Conservation (phyloP, 1,140 invertebrate genomes). For the Protaetia brevitarsis region DNA sequence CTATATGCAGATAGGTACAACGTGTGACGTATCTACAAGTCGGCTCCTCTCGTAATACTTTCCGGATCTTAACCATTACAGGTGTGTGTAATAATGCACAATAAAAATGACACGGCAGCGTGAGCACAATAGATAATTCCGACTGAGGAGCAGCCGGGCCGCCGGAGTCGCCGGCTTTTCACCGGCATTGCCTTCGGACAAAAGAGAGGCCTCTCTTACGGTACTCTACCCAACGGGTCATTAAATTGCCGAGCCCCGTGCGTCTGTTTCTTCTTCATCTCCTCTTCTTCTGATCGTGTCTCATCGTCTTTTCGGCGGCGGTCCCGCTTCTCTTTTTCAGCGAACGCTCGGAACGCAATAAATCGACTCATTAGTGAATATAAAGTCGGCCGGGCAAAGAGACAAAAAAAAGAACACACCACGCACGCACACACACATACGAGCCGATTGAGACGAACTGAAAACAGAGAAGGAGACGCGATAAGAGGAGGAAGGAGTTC, state of each 20-base stretch:
- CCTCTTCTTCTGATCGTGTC: neutral
- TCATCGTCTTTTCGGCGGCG: slow-evolving; percentile 6
- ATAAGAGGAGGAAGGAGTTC: neutral
- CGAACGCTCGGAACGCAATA: slow-evolving; percentile 9
- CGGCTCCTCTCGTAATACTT: neutral
- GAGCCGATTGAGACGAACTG: neutral
- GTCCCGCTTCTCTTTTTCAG: neutral
- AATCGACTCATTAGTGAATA: slow-evolving; percentile 16
- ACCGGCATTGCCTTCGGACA: slow-evolving; percentile 4
- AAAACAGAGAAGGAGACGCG: neutral
- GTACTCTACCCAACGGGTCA: slow-evolving; percentile 7
- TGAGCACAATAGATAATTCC: slow-evolving; percentile 16
- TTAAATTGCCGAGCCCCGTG: slow-evolving; percentile 7
- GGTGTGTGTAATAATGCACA: slow-evolving; percentile 10
- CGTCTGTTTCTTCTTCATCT: neutral
- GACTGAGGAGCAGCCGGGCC: neutral
- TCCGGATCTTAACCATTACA: slow-evolving; percentile 1
- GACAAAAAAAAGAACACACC: too few species aligned
- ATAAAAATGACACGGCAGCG: slow-evolving; percentile 9
- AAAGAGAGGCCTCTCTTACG: slow-evolving; percentile 6
- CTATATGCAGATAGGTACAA: too few species aligned
- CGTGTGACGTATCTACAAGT: neutral
- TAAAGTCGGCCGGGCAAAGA: neutral
- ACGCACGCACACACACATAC: neutral
- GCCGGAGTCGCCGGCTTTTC: neutral